These are phyloP conservation scores for Dioctria rufipes DNA, from an alignment of 2,888 invertebrate species.

Conservation along the genomic window DNA sequence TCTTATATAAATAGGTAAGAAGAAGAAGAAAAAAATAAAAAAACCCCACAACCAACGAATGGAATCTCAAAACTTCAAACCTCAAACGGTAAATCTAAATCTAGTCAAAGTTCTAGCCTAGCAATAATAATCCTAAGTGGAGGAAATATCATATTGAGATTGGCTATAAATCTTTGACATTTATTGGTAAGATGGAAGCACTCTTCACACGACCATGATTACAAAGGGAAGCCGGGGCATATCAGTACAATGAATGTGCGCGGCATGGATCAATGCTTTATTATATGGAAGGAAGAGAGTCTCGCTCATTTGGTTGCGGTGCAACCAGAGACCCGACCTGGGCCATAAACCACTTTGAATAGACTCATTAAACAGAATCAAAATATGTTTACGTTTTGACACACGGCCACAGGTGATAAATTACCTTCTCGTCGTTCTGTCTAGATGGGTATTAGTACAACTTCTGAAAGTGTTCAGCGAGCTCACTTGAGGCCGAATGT, in stretches of 20 bases:
- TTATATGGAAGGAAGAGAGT: neutral
- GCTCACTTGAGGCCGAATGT: neutral
- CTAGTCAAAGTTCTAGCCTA: neutral
- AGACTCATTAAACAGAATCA: conserved; percentile 56
- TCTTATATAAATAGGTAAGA: too few relatives aligned
- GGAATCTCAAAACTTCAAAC: conserved; percentile 33
- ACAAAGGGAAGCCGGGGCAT: conserved; percentile 42
- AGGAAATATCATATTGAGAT: conserved; percentile 35
- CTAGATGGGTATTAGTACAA: neutral
- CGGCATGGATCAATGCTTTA: conserved; percentile 48
- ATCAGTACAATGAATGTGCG: conserved; percentile 26
- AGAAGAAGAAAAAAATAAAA: conserved; percentile 11
- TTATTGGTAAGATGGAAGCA: conserved; percentile 45
- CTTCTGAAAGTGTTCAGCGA: neutral
- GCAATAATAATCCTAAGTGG: conserved; percentile 32
- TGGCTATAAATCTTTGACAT: conserved; percentile 49
- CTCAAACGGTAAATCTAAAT: conserved; percentile 31
- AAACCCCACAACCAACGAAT: conserved; percentile 36
- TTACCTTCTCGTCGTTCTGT: conserved; percentile 32
- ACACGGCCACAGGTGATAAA: conserved; percentile 54
- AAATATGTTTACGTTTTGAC: conserved; percentile 56
- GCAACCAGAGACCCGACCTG: conserved; percentile 18
- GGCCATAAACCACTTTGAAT: conserved; percentile 56
- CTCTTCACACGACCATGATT: conserved; percentile 45
- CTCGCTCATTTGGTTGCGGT: conserved; percentile 47